Percentiles rank a stretch among this genome's conserved stretches.
phyloP scores from a whole-genome alignment of 1,140 invertebrate genomes.

The Magallana angulata region DNA sequence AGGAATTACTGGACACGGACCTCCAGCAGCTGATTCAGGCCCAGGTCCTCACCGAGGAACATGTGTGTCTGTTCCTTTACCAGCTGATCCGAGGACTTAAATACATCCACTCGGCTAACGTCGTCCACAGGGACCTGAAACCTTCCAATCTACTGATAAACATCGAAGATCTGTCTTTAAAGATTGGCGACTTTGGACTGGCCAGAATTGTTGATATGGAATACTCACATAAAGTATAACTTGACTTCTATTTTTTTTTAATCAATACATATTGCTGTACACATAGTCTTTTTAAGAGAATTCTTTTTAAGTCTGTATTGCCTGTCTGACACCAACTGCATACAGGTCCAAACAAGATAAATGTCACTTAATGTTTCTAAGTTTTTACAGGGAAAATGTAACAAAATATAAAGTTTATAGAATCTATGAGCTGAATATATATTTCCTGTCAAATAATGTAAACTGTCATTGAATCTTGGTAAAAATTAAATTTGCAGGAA shows the following conservation, averaged over 20 bases:
- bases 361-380: no score
- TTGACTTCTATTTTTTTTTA: background rate
- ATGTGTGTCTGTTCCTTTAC: slow-evolving; percentile 99
- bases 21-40: slow-evolving; percentile 99
- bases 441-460: no score
- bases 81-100: slow-evolving; percentile 98
- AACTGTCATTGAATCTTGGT: no score
- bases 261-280: no score
- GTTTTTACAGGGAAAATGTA: no score
- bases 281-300: no score
- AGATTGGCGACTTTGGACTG: slow-evolving; percentile 98
- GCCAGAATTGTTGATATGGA: slow-evolving; percentile 98
- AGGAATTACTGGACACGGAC: slow-evolving; percentile 99
- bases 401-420: no score
- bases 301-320: no score
- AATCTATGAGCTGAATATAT: no score
- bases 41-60: slow-evolving; percentile 88
- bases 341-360: no score
- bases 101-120: slow-evolving; percentile 99
- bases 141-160: slow-evolving; percentile 98
- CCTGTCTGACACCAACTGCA: no score
- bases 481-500: no score
- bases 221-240: slow-evolving; percentile 92
- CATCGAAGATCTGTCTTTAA: slow-evolving; percentile 73
- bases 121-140: slow-evolving; percentile 96